These are phyloP conservation scores for Lutjanus erythropterus DNA, from an alignment of 2,113 vertebrate genomes.

Conservation along the genomic window DNA sequence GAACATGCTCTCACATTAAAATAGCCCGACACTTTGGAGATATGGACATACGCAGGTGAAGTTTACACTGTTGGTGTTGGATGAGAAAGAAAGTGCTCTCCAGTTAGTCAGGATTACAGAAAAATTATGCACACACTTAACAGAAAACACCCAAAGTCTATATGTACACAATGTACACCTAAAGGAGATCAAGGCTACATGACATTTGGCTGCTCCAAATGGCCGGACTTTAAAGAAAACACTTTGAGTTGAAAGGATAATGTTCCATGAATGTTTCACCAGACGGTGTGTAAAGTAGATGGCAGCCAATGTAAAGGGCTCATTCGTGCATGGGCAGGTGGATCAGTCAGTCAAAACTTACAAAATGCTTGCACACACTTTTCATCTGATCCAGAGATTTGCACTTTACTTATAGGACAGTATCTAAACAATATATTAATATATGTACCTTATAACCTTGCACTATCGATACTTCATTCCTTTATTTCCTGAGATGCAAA, in stretches of 20 bases:
- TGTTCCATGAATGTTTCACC: conserved; percentile 41
- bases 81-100: conserved; percentile 4
- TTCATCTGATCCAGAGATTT: conserved; percentile 81
- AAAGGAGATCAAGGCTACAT: conserved; percentile 19
- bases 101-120: conserved; percentile 20
- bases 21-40: conserved; percentile 13
- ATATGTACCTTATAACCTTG: conserved; percentile 84
- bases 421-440: conserved; percentile 84
- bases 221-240: conserved; percentile 28
- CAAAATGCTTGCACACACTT: conserved; percentile 80
- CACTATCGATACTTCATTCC: conserved; percentile 79
- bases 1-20: conserved; percentile 20
- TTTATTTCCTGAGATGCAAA: conserved; percentile 73
- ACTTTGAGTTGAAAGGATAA: conserved; percentile 37
- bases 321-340: conserved; percentile 73
- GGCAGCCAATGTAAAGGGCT: conserved; percentile 78
- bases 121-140: conserved; percentile 37
- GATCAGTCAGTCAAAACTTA: conserved; percentile 70
- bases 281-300: conserved; percentile 45
- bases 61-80: conserved; percentile 35
- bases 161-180: conserved; percentile 14
- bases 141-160: conserved; percentile 48
- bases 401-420: conserved; percentile 84
- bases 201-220: not conserved
- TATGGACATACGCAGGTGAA: conserved; percentile 9